phyloP scores from a whole-genome alignment of 2,797 vertebrate species.

The Carcharodon carcharias region DNA sequence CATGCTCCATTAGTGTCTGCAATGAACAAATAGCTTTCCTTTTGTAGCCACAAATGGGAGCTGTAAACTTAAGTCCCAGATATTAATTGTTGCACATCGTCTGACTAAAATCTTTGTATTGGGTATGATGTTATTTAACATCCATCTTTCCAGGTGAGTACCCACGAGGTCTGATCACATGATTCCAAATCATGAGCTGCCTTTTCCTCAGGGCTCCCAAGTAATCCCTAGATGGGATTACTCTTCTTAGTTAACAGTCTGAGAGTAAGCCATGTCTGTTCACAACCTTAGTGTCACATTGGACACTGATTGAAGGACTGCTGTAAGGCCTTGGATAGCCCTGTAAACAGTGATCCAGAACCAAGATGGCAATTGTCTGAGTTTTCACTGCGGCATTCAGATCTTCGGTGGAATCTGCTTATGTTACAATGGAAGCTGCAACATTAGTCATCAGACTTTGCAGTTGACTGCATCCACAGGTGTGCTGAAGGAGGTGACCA shows the following conservation, averaged over 20 bases:
- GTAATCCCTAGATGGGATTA: not conserved
- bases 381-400: not conserved
- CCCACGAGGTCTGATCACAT: not conserved
- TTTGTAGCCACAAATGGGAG: not conserved
- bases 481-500: no score
- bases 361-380: not conserved
- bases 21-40: not conserved
- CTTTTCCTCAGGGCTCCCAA: not conserved
- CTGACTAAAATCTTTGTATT: not conserved
- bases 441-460: not conserved
- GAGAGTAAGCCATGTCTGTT: no score
- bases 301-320: not conserved
- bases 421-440: not conserved
- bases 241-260: not conserved
- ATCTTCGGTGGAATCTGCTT: not conserved
- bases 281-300: not conserved
- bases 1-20: not conserved
- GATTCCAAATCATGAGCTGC: no score
- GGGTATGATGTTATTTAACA: not conserved
- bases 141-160: not conserved
- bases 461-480: no score
- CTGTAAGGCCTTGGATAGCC: no score
- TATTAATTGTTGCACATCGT: not conserved
- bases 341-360: not conserved
- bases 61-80: not conserved